Evolutionary conservation across 2,113 vertebrate species (phyloP).

Genomic region (Conger conger): DNA sequence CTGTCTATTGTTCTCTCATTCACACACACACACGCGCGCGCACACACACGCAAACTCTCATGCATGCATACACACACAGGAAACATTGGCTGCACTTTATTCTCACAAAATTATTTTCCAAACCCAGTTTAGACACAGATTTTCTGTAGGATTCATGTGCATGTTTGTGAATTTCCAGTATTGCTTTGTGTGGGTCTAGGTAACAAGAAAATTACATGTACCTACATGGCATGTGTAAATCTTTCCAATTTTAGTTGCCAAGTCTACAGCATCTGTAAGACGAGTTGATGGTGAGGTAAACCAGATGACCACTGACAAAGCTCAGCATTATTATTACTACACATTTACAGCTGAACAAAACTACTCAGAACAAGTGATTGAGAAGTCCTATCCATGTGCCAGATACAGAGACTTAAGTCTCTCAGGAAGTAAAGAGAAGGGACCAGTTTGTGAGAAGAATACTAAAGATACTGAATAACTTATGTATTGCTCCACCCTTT

Average conservation of each 20-base stretch:
- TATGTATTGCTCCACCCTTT: background rate
- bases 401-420: background rate
- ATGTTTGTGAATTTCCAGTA: background rate
- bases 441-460: background rate
- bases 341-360: background rate
- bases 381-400: background rate
- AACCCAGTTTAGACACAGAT: background rate
- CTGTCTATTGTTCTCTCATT: background rate
- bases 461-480: background rate
- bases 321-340: background rate
- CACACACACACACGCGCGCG: background rate
- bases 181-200: background rate
- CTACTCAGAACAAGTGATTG: background rate
- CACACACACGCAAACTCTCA: background rate
- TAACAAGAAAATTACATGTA: background rate
- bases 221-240: background rate
- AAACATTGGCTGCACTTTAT: background rate
- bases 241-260: background rate
- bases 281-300: too few species aligned
- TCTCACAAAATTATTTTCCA: background rate
- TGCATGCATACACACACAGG: background rate
- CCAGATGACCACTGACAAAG: too few species aligned
- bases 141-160: background rate
- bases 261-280: background rate
- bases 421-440: background rate